Conservation (phyloP, 2,113 vertebrate genomes). For the Pteruthius melanotis region DNA sequence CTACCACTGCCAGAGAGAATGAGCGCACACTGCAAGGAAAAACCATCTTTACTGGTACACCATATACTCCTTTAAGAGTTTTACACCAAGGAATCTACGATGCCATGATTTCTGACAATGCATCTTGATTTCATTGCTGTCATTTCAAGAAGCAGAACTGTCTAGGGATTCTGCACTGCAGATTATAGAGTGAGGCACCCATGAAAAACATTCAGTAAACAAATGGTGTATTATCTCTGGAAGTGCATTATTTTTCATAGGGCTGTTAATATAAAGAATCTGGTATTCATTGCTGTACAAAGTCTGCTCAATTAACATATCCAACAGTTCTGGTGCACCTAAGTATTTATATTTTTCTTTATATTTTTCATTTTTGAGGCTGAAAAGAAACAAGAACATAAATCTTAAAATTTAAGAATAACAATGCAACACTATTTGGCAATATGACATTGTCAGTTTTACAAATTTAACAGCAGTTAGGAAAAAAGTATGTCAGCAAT, state of each 20-base stretch:
- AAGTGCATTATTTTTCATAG: not conserved
- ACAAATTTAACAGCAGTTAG: constrained; percentile 1
- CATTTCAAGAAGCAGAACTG: not conserved
- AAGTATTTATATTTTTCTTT: not conserved
- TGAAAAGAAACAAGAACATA: not conserved
- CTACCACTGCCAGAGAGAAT: not conserved
- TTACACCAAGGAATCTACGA: not conserved
- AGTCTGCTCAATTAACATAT: not conserved
- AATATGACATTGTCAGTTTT: not conserved
- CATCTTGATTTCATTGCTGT: not conserved
- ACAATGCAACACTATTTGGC: not conserved
- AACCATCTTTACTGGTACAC: not conserved
- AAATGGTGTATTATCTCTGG: not conserved
- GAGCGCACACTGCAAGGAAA: not conserved
- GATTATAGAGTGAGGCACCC: not conserved
- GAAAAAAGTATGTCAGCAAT: not conserved
- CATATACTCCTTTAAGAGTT: not conserved
- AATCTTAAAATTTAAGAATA: not conserved
- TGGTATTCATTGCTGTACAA: not conserved
- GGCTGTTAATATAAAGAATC: not conserved
- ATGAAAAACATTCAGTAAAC: not conserved
- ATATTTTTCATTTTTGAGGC: not conserved
- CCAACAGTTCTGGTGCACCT: not conserved
- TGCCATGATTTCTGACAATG: not conserved
- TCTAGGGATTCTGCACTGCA: not conserved